Percentiles rank a stretch among this genome's conserved stretches.
Conservation (phyloP, 2,888 invertebrate species). For the Drosophila melanosoma region DNA sequence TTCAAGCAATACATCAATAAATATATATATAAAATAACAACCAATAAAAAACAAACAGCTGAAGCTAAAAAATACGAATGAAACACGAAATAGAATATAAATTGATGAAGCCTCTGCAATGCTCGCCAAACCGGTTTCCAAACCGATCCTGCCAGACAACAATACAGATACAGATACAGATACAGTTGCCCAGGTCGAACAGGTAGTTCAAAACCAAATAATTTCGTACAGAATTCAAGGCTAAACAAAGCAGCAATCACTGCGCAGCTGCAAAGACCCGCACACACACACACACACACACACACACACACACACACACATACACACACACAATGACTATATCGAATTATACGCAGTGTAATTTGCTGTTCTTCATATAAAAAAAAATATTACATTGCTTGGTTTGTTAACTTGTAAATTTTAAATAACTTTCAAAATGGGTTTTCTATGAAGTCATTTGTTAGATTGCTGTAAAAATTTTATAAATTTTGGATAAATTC, state of each 20-base stretch:
- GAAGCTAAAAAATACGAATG: neutral
- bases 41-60: neutral
- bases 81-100: conserved; percentile 2
- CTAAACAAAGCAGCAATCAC: conserved; percentile 18
- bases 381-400: neutral
- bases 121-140: conserved; percentile 33
- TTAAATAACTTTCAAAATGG: neutral
- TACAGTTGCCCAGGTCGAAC: conserved; percentile 11
- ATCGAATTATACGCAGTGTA: neutral
- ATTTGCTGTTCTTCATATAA: neutral
- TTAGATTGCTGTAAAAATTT: neutral
- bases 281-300: neutral
- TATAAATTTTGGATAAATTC: neutral
- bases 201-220: conserved; percentile 24
- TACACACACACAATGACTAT: neutral
- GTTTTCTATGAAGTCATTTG: neutral
- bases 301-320: neutral
- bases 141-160: conserved; percentile 35
- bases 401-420: neutral
- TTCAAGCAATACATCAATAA: too few relatives aligned
- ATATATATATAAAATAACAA: neutral
- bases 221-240: neutral
- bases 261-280: conserved; percentile 6
- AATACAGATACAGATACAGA: conserved; percentile 8
- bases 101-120: conserved; percentile 34